Conservation (phyloP, 2,113 vertebrate species). For the Saiga tatarica region DNA sequence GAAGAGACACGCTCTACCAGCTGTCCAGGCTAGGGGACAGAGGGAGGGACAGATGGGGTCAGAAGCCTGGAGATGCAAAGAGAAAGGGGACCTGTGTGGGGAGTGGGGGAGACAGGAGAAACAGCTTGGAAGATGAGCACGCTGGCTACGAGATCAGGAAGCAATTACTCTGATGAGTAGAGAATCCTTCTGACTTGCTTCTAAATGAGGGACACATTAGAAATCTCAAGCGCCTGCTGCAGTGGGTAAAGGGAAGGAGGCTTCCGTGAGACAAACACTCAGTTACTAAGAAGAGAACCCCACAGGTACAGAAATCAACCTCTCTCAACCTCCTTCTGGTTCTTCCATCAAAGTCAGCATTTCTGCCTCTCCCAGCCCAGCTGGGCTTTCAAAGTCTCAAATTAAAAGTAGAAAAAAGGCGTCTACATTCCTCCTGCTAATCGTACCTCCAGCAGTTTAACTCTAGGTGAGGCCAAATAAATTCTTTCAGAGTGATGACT, state of each 20-base stretch:
- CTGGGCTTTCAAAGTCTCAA: constrained; percentile 44
- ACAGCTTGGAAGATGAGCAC: background rate
- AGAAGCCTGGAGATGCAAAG: background rate
- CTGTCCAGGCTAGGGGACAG: background rate
- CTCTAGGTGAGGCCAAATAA: background rate
- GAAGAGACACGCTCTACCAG: background rate
- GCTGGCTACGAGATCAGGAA: background rate
- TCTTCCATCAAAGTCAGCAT: constrained; percentile 3
- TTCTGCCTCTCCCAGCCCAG: background rate
- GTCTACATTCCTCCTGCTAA: background rate
- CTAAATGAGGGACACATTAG: background rate
- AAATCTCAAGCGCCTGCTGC: constrained; percentile 16
- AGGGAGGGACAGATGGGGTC: background rate
- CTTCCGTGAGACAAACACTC: background rate
- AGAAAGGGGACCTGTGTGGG: background rate
- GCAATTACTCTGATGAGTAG: background rate
- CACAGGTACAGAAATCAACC: background rate
- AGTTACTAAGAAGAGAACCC: constrained; percentile 12
- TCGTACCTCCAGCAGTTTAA: background rate
- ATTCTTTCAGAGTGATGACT: background rate
- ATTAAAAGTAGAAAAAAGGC: constrained; percentile 33
- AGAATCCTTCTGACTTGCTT: constrained; percentile 46
- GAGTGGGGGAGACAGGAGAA: background rate
- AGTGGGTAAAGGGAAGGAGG: background rate
- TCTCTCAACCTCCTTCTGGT: background rate